phyloP scores from a whole-genome alignment of 1,140 invertebrate genomes.

The Rhopalosiphum padi region DNA sequence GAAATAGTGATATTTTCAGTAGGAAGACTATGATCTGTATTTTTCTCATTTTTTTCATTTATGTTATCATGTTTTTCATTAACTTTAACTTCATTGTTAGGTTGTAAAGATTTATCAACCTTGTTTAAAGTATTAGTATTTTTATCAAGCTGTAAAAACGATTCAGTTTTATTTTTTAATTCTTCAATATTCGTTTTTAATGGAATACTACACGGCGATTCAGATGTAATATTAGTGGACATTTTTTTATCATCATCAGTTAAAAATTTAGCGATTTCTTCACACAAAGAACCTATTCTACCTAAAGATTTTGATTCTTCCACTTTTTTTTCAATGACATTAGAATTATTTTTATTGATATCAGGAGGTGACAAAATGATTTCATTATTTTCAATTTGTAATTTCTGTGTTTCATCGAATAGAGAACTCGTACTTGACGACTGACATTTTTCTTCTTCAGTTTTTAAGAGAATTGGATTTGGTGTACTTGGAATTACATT shows the following conservation, averaged over 20 bases:
- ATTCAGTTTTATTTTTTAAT: not conserved
- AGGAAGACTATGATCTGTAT: not conserved
- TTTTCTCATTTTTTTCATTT: not conserved
- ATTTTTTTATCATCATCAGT: slow-evolving; percentile 29
- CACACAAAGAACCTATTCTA: slow-evolving; percentile 26
- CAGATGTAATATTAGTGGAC: not conserved
- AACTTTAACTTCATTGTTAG: not conserved
- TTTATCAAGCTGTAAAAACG: not conserved
- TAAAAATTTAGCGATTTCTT: slow-evolving; percentile 34
- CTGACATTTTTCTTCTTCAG: not conserved
- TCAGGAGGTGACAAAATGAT: not conserved
- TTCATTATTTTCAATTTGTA: not conserved
- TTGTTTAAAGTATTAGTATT: no score
- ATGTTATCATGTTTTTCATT: not conserved
- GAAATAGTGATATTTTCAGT: not conserved
- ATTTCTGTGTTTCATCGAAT: not conserved
- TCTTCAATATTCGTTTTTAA: not conserved
- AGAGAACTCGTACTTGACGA: not conserved
- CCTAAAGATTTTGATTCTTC: slow-evolving; percentile 29
- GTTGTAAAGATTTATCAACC: not conserved
- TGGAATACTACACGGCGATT: not conserved
- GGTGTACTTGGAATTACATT: no score
- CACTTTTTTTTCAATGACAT: not conserved
- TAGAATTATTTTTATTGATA: not conserved
- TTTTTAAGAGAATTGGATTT: not conserved